Evolutionary conservation across 2,113 vertebrate species (phyloP), one percentile per base, ranked within the genome.

Genomic region (Sapajus apella): DNA sequence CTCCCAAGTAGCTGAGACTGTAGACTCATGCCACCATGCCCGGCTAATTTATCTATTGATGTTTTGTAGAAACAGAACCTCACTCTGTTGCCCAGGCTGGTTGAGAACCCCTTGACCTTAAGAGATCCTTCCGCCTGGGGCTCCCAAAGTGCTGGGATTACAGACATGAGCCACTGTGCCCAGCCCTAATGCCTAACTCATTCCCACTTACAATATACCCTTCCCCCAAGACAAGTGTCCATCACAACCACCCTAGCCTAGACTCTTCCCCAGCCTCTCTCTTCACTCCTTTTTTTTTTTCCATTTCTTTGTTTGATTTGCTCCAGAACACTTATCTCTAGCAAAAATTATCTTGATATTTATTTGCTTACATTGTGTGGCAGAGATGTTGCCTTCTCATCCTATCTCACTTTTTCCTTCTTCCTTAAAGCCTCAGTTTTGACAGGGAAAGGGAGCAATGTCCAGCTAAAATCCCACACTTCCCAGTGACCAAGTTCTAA

Each of bases 171-270:
- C 61, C 61, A 64, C 61, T 32, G 27, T 2, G 2, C 5, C 61
- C 61, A 32, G 61, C 61, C 61, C 61, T 64, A 32, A 64, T 64
- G 52, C 32, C 72, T 35, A 21, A 45, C 27, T 40, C 35, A 3
- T 7, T 56, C 52, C 64, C 43, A 25, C 70, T 76, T 58, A 20
- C 37, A 70, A 45, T 23, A 12, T 40, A 40, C 37, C 12, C 47
- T 37, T 43, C 9, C 40, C 35, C 40, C 47, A 4, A 0, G 25
- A 1, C 0, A 27, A 81, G 27, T 7, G 5, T n/a, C 35, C n/a
- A 1, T 18, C 32, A 0, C 7, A 32, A 1, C 25, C 18, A 17
- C 43, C 43, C 27, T 11, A 13, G 16, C 68, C 55, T 11, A 20
- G 27, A 1, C 14, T 25, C 14, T 27, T 11, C 43, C 27, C 5